These are phyloP conservation scores for Amphipyra tragopoginis DNA, from an alignment of 2,888 invertebrate species.

Conservation along the genomic window DNA sequence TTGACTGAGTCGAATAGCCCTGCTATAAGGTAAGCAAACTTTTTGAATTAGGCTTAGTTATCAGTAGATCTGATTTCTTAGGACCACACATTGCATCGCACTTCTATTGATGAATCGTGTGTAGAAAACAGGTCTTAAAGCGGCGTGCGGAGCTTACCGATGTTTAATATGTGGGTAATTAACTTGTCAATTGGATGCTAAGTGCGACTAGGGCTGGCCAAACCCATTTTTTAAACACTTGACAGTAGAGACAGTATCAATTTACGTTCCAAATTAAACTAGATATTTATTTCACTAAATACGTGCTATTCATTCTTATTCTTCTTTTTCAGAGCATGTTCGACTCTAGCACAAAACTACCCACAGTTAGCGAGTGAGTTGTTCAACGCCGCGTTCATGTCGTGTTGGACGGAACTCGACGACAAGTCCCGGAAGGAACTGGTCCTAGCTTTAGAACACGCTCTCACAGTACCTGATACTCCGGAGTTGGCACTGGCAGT, in stretches of 20 bases:
- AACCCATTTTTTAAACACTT: no score
- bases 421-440: constrained; percentile 95
- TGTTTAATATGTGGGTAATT: no score
- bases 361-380: constrained; percentile 97
- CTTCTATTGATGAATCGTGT: no score
- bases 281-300: not conserved
- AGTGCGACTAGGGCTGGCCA: no score
- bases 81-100: no score
- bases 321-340: constrained; percentile 93
- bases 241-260: no score
- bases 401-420: constrained; percentile 98
- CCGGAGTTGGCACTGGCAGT: constrained; percentile 98
- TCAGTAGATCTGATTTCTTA: no score
- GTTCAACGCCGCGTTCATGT: constrained; percentile 99
- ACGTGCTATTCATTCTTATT: not conserved
- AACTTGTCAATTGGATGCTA: no score
- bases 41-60: no score
- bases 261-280: no score
- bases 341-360: constrained; percentile 97
- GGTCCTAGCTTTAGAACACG: constrained; percentile 95
- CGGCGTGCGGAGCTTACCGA: no score
- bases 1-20: constrained; percentile 98
- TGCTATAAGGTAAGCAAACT: constrained; percentile 91
- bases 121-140: no score
- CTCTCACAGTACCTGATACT: constrained; percentile 96